A percentile compares a stretch with the other conserved stretches of the same genome.
These are phyloP conservation scores for Brachyhypopomus gauderio DNA, from an alignment of 2,113 vertebrate genomes.

Conservation along the genomic window DNA sequence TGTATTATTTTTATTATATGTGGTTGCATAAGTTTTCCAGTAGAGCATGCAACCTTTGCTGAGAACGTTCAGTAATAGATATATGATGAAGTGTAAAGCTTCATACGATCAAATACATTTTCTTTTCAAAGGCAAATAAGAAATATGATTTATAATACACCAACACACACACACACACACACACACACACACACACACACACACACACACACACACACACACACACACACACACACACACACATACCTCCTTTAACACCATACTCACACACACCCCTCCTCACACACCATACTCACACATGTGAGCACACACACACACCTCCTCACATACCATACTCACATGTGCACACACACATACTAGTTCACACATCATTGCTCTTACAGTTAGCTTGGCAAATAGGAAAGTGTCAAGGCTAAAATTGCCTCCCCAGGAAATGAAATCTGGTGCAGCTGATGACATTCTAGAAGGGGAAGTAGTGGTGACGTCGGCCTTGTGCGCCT, in stretches of 20 bases:
- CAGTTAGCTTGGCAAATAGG: slow-evolving; percentile 27
- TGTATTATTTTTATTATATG: neutral
- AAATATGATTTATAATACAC: neutral
- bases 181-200: too few relatives aligned
- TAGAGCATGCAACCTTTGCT: neutral
- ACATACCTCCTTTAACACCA: too few relatives aligned
- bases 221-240: too few relatives aligned
- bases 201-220: too few relatives aligned
- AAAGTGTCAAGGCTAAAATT: slow-evolving; percentile 44
- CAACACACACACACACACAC: too few relatives aligned
- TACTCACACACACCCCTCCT: too few relatives aligned
- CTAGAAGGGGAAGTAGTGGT: slow-evolving; percentile 46
- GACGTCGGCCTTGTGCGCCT: slow-evolving; percentile 5
- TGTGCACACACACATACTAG: neutral
- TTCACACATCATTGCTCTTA: neutral
- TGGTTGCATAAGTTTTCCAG: neutral
- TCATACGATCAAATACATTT: neutral
- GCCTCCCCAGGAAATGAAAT: slow-evolving; percentile 54
- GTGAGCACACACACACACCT: neutral
- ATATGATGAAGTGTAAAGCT: neutral
- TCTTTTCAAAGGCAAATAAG: neutral
- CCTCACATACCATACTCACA: too few relatives aligned
- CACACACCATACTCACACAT: neutral
- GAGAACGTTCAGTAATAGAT: neutral
- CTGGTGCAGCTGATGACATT: slow-evolving; percentile 55